Evolutionary conservation across 1,140 invertebrate genomes (phyloP), one percentile per base, ranked within the genome.

Genomic region (Drosophila ogumai): DNA sequence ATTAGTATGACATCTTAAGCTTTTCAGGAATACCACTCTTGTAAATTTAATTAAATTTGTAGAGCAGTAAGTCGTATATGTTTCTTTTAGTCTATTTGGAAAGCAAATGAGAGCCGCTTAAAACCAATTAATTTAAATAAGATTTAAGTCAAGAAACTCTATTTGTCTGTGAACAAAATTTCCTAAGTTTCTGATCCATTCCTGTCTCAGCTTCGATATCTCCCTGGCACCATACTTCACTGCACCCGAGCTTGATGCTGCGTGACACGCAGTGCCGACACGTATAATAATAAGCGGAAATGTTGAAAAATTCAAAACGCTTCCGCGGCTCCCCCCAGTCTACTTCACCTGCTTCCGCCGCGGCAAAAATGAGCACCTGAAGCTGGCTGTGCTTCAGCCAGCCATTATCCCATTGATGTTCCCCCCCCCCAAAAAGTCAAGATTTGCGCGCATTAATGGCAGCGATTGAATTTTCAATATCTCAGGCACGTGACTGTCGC

Each of bases 251-350:
- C 60, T 52, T 41, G 57, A 43, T 44, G 60, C 73, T 77, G 74
- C 85, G 86, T 85, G 85, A 76, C 85, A 90, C 81, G 78, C 69
- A 81, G 84, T 79, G 69, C 67, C 64, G 85, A 90, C 85, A 90
- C 85, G 85, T 90, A 90, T 78, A 90, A 90, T 90, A 90, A 90
- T 90, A 90, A 90, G 85, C 85, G 85, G 81, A 90, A 90, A 90
- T 90, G 86, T 90, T 90, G 86, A 90, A 90, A 87, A 85, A 90
- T 90, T 88, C 85, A 90, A 90, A 90, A 82, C 81, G 82, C 66
- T 79, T 85, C 78, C 86, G 49, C 43, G n/a, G 36, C 28, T 25
- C 25, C 19, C 47, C 19, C 38, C 38, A 40, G 0, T 8, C 13
- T 19, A 7, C 28, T 10, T 32, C 40, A 36, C 43, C 36, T 61